Evolutionary conservation across 1,140 invertebrate genomes (phyloP).

Genomic region (Bilobella aurantiaca): DNA sequence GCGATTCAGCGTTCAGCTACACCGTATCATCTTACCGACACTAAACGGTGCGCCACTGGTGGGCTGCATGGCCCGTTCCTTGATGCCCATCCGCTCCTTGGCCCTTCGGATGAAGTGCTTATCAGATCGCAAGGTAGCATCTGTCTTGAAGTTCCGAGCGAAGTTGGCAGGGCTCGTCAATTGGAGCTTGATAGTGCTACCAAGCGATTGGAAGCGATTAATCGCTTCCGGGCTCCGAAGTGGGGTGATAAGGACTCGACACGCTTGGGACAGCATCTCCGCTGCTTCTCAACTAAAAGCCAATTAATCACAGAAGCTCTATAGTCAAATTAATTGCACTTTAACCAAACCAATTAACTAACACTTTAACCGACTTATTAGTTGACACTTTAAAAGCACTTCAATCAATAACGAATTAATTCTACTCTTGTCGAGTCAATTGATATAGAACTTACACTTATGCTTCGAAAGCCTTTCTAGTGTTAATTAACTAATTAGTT

Average conservation of each 20-base stretch:
- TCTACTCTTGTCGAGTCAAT: too few species aligned
- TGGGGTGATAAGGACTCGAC: neutral
- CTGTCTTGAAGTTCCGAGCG: constrained; percentile 22
- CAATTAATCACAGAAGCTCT: too few species aligned
- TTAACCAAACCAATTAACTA: too few species aligned
- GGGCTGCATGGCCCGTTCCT: constrained; percentile 28
- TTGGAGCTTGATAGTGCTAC: constrained; percentile 14
- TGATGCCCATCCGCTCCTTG: constrained; percentile 22
- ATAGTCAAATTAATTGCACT: too few species aligned
- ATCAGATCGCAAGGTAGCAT: constrained; percentile 15
- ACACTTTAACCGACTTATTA: too few species aligned
- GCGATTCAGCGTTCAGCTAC: too few species aligned
- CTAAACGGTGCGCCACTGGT: constrained; percentile 25
- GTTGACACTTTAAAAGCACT: too few species aligned
- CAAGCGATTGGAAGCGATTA: constrained; percentile 3
- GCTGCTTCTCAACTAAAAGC: too few species aligned
- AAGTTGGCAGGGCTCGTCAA: neutral
- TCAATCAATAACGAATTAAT: too few species aligned
- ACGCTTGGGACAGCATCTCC: neutral
- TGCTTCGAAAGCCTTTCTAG: too few species aligned
- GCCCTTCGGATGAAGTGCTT: constrained; percentile 30
- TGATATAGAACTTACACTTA: too few species aligned
- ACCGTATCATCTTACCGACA: constrained; percentile 18
- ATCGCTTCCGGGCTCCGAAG: neutral
- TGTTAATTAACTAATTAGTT: too few species aligned